These are phyloP conservation scores for Drosophila quadrilineata DNA, from an alignment of 1,140 invertebrate genomes.

Conservation along the genomic window DNA sequence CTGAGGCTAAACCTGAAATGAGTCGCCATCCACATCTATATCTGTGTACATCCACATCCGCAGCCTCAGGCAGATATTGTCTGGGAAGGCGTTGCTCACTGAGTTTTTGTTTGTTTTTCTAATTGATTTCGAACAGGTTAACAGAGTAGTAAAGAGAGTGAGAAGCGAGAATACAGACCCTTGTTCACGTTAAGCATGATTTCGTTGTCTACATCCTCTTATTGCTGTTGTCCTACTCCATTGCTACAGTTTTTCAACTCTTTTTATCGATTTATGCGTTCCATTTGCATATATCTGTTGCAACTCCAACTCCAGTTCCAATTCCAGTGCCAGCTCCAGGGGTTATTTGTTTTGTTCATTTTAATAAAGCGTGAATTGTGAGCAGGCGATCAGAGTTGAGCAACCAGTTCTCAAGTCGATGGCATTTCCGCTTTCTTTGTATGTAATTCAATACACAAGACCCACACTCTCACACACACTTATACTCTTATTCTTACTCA, in stretches of 20 bases:
- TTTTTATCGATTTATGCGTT: background rate
- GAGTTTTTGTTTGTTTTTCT: slow-evolving; percentile 54
- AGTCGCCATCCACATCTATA: no score
- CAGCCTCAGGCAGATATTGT: no score
- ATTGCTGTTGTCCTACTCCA: slow-evolving; percentile 21
- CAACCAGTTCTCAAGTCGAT: background rate
- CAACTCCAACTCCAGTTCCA: no score
- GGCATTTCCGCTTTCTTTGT: background rate
- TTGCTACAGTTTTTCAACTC: slow-evolving; percentile 41
- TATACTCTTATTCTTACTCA: no score
- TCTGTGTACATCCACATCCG: no score
- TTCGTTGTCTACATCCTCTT: background rate
- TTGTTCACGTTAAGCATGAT: background rate
- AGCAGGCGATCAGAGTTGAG: slow-evolving; percentile 35
- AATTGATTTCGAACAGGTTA: slow-evolving; percentile 72
- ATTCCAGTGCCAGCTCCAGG: no score
- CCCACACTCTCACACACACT: no score
- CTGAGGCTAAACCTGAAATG: no score
- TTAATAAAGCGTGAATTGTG: slow-evolving; percentile 59
- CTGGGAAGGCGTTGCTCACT: background rate
- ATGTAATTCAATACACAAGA: slow-evolving; percentile 28
- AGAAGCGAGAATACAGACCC: background rate
- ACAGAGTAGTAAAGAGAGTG: slow-evolving; percentile 47
- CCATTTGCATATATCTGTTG: slow-evolving; percentile 17
- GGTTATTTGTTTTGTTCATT: slow-evolving; percentile 53